phyloP scores from a whole-genome alignment of 2,113 vertebrate species.

The Caranx melampygus region DNA sequence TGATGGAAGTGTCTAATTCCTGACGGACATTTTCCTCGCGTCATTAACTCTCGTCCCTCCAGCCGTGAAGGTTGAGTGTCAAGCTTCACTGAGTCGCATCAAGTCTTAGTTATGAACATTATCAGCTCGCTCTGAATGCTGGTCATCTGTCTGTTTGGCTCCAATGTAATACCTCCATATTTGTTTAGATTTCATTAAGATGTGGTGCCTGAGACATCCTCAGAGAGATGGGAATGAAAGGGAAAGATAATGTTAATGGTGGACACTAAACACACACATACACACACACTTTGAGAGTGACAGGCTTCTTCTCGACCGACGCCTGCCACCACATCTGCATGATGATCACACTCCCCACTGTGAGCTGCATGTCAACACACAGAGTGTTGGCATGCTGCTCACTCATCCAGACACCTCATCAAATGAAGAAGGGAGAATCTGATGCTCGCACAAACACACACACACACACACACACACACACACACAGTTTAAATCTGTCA shows the following conservation, averaged over 20 bases:
- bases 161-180: neutral
- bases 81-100: conserved; percentile 21
- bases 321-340: conserved; percentile 52
- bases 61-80: conserved; percentile 32
- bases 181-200: conserved; percentile 26
- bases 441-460: conserved; percentile 15
- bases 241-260: neutral
- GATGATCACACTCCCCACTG: conserved; percentile 30
- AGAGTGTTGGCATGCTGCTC: conserved; percentile 5
- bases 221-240: neutral
- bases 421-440: conserved; percentile 14
- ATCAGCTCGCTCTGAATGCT: conserved; percentile 7
- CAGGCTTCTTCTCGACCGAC: conserved; percentile 31
- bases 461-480: neutral
- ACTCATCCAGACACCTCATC: conserved; percentile 34
- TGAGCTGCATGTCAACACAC: conserved; percentile 52
- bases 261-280: conserved; percentile 8
- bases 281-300: conserved; percentile 23
- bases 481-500: neutral
- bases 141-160: neutral
- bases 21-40: conserved; percentile 18
- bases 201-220: neutral
- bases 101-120: conserved; percentile 22
- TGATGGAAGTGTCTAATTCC: neutral
- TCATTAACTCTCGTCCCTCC: conserved; percentile 33